Evolutionary conservation across 2,113 vertebrate genomes (phyloP).

Genomic region (Lipophrys pholis): DNA sequence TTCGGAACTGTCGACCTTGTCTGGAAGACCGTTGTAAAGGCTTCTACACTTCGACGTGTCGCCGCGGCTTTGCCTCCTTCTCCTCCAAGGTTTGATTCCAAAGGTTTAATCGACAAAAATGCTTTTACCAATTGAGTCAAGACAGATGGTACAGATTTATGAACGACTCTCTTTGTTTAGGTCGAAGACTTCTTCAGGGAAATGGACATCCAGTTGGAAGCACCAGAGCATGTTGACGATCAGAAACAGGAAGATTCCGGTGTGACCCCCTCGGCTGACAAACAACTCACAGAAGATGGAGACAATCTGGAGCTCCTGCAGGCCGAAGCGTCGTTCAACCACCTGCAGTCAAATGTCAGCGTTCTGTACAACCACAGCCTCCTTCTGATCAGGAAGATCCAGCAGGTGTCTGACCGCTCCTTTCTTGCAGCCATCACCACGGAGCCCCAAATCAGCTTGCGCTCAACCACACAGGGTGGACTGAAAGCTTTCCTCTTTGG

Average conservation of each 20-base stretch:
- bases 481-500: slow-evolving; percentile 35
- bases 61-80: slow-evolving; percentile 74
- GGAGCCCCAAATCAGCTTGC: slow-evolving; percentile 64
- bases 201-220: slow-evolving; percentile 79
- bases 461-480: slow-evolving; percentile 51
- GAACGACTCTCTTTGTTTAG: slow-evolving; percentile 57
- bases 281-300: slow-evolving; percentile 29
- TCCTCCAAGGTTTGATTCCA: slow-evolving; percentile 81
- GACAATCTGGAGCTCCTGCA: slow-evolving; percentile 80
- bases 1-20: slow-evolving; percentile 86
- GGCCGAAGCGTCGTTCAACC: slow-evolving; percentile 80
- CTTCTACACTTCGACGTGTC: slow-evolving; percentile 83
- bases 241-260: slow-evolving; percentile 15
- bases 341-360: slow-evolving; percentile 73
- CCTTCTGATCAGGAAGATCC: slow-evolving; percentile 81
- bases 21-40: slow-evolving; percentile 86
- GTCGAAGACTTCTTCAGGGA: slow-evolving; percentile 84
- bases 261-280: slow-evolving; percentile 18
- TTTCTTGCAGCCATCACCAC: slow-evolving; percentile 83
- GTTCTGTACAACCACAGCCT: slow-evolving; percentile 82
- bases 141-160: background rate
- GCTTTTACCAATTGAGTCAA: background rate
- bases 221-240: slow-evolving; percentile 52
- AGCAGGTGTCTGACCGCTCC: slow-evolving; percentile 81
- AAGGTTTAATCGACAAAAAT: background rate